A percentile compares a stretch with the other conserved stretches of the same genome.
Evolutionary conservation across 2,113 vertebrate species (phyloP).

Genomic region (Irena cyanogastra): DNA sequence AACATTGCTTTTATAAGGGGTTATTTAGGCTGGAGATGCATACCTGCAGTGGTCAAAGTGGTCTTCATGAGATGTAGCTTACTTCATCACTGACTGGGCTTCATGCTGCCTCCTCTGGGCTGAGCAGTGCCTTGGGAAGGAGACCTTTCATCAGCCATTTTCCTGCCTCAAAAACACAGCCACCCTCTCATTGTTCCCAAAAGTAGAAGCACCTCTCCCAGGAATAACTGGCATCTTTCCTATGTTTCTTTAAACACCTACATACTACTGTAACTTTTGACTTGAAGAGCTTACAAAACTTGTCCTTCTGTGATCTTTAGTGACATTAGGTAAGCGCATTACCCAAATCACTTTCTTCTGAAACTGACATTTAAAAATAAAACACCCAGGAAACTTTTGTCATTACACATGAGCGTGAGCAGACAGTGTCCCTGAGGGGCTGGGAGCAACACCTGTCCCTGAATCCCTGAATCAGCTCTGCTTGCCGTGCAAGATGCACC

Average conservation of each 20-base stretch:
- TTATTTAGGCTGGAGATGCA: not conserved
- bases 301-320: not conserved
- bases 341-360: not conserved
- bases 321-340: not conserved
- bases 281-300: not conserved
- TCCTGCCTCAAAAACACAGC: not conserved
- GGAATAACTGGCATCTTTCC: not conserved
- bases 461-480: not conserved
- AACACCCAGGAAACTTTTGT: not conserved
- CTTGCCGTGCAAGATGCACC: not conserved
- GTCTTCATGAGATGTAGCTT: not conserved
- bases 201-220: not conserved
- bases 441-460: not conserved
- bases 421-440: not conserved
- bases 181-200: not conserved
- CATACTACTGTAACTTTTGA: not conserved
- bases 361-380: not conserved
- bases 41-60: not conserved
- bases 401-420: accelerated
- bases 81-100: not conserved
- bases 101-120: not conserved
- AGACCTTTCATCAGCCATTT: not conserved
- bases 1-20: accelerated
- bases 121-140: not conserved
- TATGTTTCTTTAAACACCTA: not conserved